These are phyloP conservation scores for Smittia aterrima DNA, from an alignment of 2,888 invertebrate genomes.

Conservation along the genomic window DNA sequence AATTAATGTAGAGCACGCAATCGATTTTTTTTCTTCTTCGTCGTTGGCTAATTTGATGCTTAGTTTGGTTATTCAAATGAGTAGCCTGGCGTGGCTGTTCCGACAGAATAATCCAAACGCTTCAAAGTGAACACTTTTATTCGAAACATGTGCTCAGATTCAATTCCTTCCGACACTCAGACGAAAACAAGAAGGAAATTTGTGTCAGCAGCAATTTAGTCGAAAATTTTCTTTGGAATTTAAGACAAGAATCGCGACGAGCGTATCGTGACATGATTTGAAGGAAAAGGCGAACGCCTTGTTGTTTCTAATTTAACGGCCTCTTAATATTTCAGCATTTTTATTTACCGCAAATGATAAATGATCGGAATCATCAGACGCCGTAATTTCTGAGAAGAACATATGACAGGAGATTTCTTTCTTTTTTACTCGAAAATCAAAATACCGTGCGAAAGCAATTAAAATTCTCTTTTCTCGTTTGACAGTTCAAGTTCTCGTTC, in stretches of 20 bases:
- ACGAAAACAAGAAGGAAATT: slow-evolving; percentile 6
- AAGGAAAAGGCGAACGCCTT: background rate
- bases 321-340: background rate
- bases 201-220: background rate
- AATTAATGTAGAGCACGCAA: slow-evolving; percentile 38
- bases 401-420: slow-evolving; percentile 6
- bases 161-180: background rate
- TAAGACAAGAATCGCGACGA: background rate
- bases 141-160: background rate
- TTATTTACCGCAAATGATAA: background rate
- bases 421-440: background rate
- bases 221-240: slow-evolving; percentile 3
- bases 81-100: background rate
- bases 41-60: slow-evolving; percentile 4
- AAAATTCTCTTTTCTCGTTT: background rate
- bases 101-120: background rate
- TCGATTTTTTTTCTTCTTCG: background rate
- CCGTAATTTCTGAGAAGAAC: background rate
- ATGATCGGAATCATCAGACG: background rate
- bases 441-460: slow-evolving; percentile 1
- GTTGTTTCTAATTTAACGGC: slow-evolving; percentile 21
- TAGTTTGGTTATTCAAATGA: background rate
- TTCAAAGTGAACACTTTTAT: background rate
- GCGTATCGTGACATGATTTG: slow-evolving; percentile 1
- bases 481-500: background rate